A percentile compares a stretch with the other conserved stretches of the same genome.
These are phyloP conservation scores for Pogonocherus hispidulus DNA, from an alignment of 2,888 invertebrate genomes.

Conservation along the genomic window DNA sequence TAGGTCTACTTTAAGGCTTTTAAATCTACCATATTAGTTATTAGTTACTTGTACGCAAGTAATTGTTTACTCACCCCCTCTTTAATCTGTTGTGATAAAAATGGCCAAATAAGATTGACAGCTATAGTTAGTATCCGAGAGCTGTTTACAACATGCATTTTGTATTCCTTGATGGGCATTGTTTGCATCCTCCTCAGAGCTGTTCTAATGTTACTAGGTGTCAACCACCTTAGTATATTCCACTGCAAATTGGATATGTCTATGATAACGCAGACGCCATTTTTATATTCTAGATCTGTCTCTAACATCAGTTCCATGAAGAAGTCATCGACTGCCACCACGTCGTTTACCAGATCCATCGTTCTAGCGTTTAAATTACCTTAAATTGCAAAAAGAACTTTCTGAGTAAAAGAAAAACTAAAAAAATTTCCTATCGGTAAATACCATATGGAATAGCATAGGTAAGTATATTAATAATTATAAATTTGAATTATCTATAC, in stretches of 20 bases:
- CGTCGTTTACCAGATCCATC: slow-evolving; percentile 56
- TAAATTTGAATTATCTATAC: no score
- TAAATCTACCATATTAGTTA: no score
- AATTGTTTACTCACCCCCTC: slow-evolving; percentile 53
- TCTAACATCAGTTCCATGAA: slow-evolving; percentile 62
- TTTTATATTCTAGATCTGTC: slow-evolving; percentile 60
- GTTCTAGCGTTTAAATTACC: slow-evolving; percentile 56
- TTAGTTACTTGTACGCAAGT: no score
- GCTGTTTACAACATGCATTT: slow-evolving; percentile 62
- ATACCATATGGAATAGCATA: background rate
- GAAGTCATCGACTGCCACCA: slow-evolving; percentile 63
- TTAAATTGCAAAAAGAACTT: slow-evolving; percentile 30
- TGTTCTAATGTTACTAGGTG: slow-evolving; percentile 59
- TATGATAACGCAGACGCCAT: slow-evolving; percentile 64
- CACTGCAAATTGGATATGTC: slow-evolving; percentile 61
- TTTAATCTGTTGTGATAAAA: slow-evolving; percentile 58
- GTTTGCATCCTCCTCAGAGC: slow-evolving; percentile 54
- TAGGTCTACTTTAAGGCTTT: no score
- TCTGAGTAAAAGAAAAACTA: background rate
- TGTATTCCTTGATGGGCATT: slow-evolving; percentile 59
- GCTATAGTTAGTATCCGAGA: slow-evolving; percentile 57
- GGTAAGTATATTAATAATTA: no score
- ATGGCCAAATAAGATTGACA: slow-evolving; percentile 63
- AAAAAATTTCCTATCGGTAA: background rate
- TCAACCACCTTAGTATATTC: slow-evolving; percentile 61